Evolutionary conservation across 2,113 vertebrate species (phyloP).

Genomic region (Labrus mixtus): DNA sequence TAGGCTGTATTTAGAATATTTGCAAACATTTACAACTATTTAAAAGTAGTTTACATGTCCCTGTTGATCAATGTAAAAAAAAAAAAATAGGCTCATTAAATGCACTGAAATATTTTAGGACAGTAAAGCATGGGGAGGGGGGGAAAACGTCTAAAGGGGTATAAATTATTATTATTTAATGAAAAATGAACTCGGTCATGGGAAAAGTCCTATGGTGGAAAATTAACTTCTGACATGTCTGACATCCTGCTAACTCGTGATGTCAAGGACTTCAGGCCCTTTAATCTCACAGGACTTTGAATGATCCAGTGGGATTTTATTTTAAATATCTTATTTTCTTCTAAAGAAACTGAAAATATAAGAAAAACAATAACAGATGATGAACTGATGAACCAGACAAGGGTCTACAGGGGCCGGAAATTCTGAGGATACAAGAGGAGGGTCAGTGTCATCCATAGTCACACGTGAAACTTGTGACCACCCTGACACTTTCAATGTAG

Average conservation of each 20-base stretch:
- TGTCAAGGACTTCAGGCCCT: neutral
- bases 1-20: neutral
- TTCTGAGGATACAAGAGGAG: neutral
- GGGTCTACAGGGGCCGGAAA: neutral
- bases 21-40: too few species aligned
- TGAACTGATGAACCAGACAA: neutral
- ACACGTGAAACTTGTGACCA: neutral
- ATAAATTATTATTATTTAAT: neutral
- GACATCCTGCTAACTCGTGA: neutral
- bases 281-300: slow-evolving; percentile 21
- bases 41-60: neutral
- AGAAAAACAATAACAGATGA: neutral
- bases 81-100: neutral
- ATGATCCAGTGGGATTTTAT: neutral
- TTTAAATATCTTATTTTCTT: neutral
- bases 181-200: neutral
- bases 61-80: neutral
- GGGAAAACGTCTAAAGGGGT: neutral
- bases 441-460: neutral
- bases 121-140: too few species aligned
- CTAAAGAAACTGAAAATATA: neutral
- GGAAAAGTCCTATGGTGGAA: slow-evolving; percentile 14
- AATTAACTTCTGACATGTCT: neutral
- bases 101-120: too few species aligned
- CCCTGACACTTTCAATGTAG: too few species aligned